Evolutionary conservation across 2,888 invertebrate species (phyloP), one percentile per base, ranked within the genome.

Genomic region (Pomacea canaliculata): DNA sequence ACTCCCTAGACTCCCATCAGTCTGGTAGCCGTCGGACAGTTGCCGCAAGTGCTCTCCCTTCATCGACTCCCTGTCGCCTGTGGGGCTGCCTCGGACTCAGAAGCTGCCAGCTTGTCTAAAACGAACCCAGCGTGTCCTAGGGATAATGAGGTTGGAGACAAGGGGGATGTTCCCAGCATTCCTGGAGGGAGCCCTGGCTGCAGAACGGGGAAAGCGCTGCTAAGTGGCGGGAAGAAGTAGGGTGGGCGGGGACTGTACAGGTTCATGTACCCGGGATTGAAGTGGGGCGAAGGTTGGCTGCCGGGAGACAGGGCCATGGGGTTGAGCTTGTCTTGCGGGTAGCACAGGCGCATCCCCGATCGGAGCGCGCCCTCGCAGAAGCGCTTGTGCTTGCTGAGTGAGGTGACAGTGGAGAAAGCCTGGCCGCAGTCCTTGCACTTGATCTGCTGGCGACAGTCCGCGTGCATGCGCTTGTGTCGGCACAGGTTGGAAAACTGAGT

Each of bases 401-500:
- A 96, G 5, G 97, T 96, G 78, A 95, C 95, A 0, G 97, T 97
- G 77, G 95, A 95, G 92, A 98, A 99, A 59, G 95, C 95, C 89
- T 97, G 96, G 49, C 95, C 95, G 90, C 98, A 99, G 93, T 97
- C 97, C 87, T 93, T 94, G 92, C 98, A 99, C 92, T 97, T 97
- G 89, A 96, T 96, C 84, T 90, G 95, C 92, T 95, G 95, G 86
- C 97, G 95, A 91, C 98, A 99, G 90, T 96, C 96, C 75, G 95
- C 95, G 93, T 99, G 99, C 97, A 99, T 98, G 77, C 99, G 96
- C 90, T 97, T 98, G 92, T 99, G 99, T n/a, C 99, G 95, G 90
- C 99, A 99, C 88, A 99, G 93, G 91, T 99, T 99, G 63, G 98
- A 99, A 92, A 99, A 99, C 92, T 99, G 99, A 7, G 99, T 99